Evolutionary conservation across 1,140 invertebrate genomes (phyloP).

Genomic region (Campoletis sonorensis): DNA sequence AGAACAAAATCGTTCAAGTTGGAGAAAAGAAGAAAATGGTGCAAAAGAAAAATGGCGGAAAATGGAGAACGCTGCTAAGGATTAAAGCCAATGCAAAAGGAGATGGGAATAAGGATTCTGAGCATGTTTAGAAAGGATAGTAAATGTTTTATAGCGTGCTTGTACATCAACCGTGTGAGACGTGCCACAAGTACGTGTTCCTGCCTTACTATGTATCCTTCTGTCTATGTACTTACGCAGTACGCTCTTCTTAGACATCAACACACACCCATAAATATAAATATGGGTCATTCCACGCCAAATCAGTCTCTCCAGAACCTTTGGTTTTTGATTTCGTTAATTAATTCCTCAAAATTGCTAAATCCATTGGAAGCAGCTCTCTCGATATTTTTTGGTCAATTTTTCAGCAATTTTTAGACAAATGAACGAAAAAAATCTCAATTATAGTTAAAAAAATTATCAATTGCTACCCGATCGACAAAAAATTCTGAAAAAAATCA

Average conservation of each 20-base stretch:
- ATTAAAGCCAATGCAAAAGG: conserved; percentile 36
- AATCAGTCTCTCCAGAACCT: no score
- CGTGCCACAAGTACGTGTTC: conserved; percentile 42
- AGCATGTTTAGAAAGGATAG: background rate
- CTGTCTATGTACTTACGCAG: conserved; percentile 20
- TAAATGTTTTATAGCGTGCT: conserved; percentile 30
- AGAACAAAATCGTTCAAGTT: conserved; percentile 9
- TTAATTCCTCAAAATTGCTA: no score
- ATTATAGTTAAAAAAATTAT: no score
- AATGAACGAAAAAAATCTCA: no score
- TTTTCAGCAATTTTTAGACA: no score
- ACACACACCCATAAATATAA: conserved; percentile 4
- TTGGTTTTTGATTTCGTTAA: no score
- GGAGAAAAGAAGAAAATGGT: conserved; percentile 14
- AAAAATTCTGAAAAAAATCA: no score
- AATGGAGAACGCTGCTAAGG: conserved; percentile 16
- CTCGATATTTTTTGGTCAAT: no score
- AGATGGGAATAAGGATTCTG: conserved; percentile 25
- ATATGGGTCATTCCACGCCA: no score
- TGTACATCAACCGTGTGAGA: conserved; percentile 21
- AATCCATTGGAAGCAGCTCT: no score
- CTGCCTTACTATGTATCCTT: conserved; percentile 37
- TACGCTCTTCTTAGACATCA: background rate
- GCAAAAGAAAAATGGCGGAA: conserved; percentile 50
- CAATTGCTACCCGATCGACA: no score